Percentiles rank a stretch among this genome's conserved stretches.
Evolutionary conservation across 2,888 invertebrate genomes (phyloP).

Genomic region (Phasia obesa): DNA sequence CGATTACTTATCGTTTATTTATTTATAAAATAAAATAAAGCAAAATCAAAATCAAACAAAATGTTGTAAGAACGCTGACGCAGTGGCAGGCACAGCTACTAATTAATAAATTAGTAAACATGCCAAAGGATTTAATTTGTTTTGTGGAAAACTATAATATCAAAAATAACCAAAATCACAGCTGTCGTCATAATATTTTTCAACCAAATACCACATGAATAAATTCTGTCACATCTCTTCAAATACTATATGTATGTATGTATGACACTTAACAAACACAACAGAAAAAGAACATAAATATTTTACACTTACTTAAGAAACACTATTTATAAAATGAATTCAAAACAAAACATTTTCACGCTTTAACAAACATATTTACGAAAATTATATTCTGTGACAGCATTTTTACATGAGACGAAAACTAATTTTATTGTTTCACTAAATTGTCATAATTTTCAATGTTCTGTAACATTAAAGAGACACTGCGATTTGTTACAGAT

Average conservation of each 20-base stretch:
- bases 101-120: not conserved
- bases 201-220: constrained; percentile 20
- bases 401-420: constrained; percentile 46
- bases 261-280: constrained; percentile 46
- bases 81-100: too few relatives aligned
- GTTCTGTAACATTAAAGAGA: constrained; percentile 69
- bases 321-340: constrained; percentile 37
- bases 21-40: too few relatives aligned
- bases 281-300: constrained; percentile 58
- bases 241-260: too few relatives aligned
- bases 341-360: constrained; percentile 70
- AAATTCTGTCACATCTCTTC: constrained; percentile 41
- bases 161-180: constrained; percentile 29
- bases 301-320: constrained; percentile 69
- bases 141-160: constrained; percentile 19
- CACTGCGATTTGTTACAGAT: constrained; percentile 61
- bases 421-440: constrained; percentile 64
- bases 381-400: constrained; percentile 51
- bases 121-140: constrained; percentile 31
- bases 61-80: too few relatives aligned
- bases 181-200: constrained; percentile 49
- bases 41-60: too few relatives aligned
- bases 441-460: constrained; percentile 71
- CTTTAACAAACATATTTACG: constrained; percentile 61
- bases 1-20: too few relatives aligned